These are phyloP conservation scores for Benitochromis conjunctus DNA, from an alignment of 2,113 vertebrate species.

Conservation along the genomic window DNA sequence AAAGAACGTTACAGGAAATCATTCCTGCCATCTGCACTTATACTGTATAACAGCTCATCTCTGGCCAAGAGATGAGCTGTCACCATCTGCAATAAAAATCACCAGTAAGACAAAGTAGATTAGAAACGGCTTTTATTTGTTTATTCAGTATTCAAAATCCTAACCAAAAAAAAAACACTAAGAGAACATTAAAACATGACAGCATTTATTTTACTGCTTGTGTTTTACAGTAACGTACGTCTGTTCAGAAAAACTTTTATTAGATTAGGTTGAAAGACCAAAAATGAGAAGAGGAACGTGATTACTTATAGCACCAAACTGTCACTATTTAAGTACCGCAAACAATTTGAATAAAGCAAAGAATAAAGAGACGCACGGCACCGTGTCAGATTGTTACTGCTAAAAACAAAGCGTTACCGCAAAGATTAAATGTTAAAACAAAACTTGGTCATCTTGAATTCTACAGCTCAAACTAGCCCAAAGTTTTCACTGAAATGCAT, in stretches of 20 bases:
- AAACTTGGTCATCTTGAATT: neutral
- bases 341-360: neutral
- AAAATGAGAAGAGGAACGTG: neutral
- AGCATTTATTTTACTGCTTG: neutral
- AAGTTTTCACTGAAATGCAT: conserved; percentile 4
- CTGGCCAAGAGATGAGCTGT: too few relatives aligned
- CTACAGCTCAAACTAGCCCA: neutral
- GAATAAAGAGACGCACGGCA: neutral
- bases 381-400: neutral
- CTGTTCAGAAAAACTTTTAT: neutral
- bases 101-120: neutral
- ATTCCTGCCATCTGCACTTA: too few relatives aligned
- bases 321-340: neutral
- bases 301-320: neutral
- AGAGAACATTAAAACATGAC: neutral
- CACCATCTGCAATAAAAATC: neutral
- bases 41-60: too few relatives aligned
- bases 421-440: neutral
- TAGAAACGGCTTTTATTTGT: neutral
- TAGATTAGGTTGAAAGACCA: neutral
- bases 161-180: neutral
- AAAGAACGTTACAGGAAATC: too few relatives aligned
- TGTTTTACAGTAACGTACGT: neutral
- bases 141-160: neutral
- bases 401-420: neutral